Base-by-base conservation (phyloP, 1,140 invertebrate genomes). In the Yoshiicerus persimilis region DNA sequence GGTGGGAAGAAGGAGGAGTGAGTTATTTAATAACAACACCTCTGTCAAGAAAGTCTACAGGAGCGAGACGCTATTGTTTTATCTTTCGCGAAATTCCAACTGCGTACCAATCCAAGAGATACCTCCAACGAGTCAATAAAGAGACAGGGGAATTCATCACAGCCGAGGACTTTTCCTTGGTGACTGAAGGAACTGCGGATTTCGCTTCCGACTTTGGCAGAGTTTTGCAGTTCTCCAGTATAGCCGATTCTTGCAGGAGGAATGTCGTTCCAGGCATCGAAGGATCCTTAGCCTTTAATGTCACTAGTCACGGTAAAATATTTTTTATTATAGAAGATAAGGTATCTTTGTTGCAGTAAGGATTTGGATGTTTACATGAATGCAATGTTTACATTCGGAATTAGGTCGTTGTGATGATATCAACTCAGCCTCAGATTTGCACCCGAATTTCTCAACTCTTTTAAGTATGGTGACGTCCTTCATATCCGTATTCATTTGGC, bases 1-100 rank as follows among this genome's bases (percentile, higher is more conserved):
- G 94, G 89, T 97, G 96, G 96, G 93, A 94, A 91, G 94, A 94
- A 89, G 95, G 94, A 87, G 94, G 94, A 38, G 95, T 95, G 10
- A 95, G 95, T 89, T 97, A 95, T 92, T 94, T 97, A 89, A 95
- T 97, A 90, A 96, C 96, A 36, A 95, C 95, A 64, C 95, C 95
- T 30, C 92, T 95, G 85, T 94, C 94, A 89, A 93, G 89, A 92
- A 93, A 90, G 91, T 93, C 90, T 91, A 93, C 93, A 77, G 93
- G 93, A 16, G 93, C 94, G 30, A 92, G 94, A 11, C 92, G 94
- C 56, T 94, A 94, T 92, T 95, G 95, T 91, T 95, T 95, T 92
- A 93, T 95, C 91, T 94, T 94, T 90, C 93, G 93, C 87, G 94
- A 95, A 86, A 66, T 86, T 36, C 39, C 80, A 20, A 38, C 64